These are phyloP conservation scores for Coleophora flavipennella DNA, from an alignment of 2,888 invertebrate species.

Conservation along the genomic window DNA sequence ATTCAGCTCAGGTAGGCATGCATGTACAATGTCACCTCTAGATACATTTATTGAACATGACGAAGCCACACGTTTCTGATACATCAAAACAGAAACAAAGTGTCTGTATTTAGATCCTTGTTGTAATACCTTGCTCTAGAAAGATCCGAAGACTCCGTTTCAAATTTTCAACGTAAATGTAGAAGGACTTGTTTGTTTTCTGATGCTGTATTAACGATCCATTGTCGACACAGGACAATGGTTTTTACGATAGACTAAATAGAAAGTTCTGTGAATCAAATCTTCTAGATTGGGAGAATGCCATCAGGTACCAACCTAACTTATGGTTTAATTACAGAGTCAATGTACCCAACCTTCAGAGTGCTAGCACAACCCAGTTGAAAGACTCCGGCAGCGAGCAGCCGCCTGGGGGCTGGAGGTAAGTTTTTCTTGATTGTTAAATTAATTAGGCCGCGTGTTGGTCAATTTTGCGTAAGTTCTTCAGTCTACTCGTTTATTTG, in stretches of 20 bases:
- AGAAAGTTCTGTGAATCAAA: no score
- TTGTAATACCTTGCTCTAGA: constrained; percentile 11
- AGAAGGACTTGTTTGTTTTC: constrained; percentile 24
- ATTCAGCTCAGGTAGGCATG: no score
- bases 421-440: constrained; percentile 21
- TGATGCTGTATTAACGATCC: constrained; percentile 22
- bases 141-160: constrained; percentile 12
- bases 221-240: constrained; percentile 34
- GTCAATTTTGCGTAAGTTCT: no score
- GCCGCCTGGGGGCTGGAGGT: constrained; percentile 54
- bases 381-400: constrained; percentile 52
- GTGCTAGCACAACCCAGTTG: constrained; percentile 55
- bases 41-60: no score
- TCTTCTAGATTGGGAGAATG: no score
- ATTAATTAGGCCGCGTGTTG: neutral
- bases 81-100: constrained; percentile 1
- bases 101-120: constrained; percentile 1
- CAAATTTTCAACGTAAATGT: constrained; percentile 11
- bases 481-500: no score
- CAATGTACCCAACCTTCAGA: constrained; percentile 51
- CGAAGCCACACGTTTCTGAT: no score
- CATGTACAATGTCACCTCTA: no score
- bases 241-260: constrained; percentile 10
- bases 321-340: constrained; percentile 29
- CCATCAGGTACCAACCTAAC: neutral